A percentile compares a stretch with the other conserved stretches of the same genome.
These are phyloP conservation scores for Scaptomyza caliginosa DNA, from an alignment of 2,888 invertebrate genomes.

Conservation along the genomic window DNA sequence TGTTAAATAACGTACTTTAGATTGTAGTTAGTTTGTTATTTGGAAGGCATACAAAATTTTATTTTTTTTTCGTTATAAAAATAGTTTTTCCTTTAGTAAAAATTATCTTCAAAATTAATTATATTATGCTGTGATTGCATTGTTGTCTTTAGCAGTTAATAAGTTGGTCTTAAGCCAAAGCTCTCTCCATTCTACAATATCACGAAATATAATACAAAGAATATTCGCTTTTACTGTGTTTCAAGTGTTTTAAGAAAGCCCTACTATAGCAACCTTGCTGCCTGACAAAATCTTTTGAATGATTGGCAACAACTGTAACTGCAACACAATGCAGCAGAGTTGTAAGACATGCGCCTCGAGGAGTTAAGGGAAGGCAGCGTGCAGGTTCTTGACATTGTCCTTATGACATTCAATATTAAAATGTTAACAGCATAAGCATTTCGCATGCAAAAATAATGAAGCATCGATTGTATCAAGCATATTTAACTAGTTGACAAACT, in stretches of 20 bases:
- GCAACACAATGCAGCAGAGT: slow-evolving; percentile 2
- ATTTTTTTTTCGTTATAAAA: no score
- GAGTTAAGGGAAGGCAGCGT: not conserved
- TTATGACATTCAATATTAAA: slow-evolving; percentile 3
- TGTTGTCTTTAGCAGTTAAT: no score
- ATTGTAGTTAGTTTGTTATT: slow-evolving; percentile 13
- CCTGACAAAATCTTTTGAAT: not conserved
- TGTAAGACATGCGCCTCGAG: not conserved
- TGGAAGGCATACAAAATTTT: not conserved
- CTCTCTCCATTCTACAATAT: not conserved
- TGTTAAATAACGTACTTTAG: no score
- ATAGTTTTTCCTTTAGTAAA: no score
- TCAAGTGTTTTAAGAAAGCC: slow-evolving; percentile 16
- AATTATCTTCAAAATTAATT: no score
- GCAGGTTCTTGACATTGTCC: slow-evolving; percentile 1
- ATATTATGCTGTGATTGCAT: no score
- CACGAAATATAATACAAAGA: slow-evolving; percentile 5
- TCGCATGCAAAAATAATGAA: slow-evolving; percentile 56
- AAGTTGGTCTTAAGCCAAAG: not conserved
- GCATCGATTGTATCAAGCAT: slow-evolving; percentile 12
- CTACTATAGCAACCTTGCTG: not conserved
- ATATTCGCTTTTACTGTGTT: slow-evolving; percentile 9
- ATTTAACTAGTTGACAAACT: not conserved
- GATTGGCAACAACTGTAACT: not conserved
- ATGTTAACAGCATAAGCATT: slow-evolving; percentile 35